Conservation (phyloP, 2,888 invertebrate species). For the Camponotus fellah region DNA sequence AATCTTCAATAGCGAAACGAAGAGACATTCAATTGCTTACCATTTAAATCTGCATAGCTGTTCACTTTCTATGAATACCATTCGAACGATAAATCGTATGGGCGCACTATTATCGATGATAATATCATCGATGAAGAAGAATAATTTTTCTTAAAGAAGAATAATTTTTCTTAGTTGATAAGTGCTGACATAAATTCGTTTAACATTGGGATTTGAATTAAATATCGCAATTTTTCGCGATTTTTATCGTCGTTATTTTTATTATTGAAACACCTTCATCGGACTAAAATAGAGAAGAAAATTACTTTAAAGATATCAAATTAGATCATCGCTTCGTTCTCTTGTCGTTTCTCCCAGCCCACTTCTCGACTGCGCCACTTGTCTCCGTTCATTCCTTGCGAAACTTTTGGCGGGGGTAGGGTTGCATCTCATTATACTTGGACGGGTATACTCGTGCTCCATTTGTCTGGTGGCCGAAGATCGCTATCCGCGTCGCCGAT, state of each 20-base stretch:
- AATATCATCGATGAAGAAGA: not conserved
- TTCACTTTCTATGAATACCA: conserved; percentile 7
- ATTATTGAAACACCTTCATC: not conserved
- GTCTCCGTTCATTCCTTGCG: conserved; percentile 14
- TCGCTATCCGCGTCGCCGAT: conserved; percentile 69
- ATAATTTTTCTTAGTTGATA: not conserved
- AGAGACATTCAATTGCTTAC: conserved; percentile 14
- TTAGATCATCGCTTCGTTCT: conserved; percentile 11
- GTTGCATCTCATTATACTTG: conserved; percentile 21
- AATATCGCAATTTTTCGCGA: not conserved
- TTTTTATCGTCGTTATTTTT: not conserved
- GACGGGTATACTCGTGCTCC: conserved; percentile 11
- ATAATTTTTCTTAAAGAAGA: not conserved
- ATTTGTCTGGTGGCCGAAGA: conserved; percentile 58
- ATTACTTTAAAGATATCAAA: conserved; percentile 20
- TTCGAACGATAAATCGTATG: conserved; percentile 31
- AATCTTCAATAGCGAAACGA: conserved; percentile 28
- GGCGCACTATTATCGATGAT: conserved; percentile 5
- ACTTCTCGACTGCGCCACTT: conserved; percentile 33
- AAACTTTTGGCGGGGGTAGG: conserved; percentile 32
- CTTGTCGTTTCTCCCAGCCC: not conserved
- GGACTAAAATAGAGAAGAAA: not conserved
- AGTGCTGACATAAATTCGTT: not conserved
- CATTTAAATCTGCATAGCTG: conserved; percentile 32
- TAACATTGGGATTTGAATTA: too few species aligned